Evolutionary conservation across 2,113 vertebrate species (phyloP).

Genomic region (Larimichthys polyactis): DNA sequence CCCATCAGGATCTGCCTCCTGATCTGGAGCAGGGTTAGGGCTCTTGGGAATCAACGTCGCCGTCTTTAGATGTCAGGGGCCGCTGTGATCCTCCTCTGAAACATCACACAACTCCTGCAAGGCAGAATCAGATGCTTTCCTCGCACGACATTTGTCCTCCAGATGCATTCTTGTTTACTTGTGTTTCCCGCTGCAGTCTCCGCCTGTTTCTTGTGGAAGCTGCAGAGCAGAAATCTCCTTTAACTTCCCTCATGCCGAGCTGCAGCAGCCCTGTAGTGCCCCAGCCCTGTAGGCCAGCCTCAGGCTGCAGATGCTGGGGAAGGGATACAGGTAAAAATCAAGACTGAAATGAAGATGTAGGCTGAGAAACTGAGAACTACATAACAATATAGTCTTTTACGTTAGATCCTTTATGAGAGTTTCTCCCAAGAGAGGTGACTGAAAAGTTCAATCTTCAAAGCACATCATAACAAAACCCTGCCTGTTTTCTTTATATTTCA

Average conservation of each 20-base stretch:
- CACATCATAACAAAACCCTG: conserved; percentile 6
- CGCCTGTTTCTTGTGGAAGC: conserved; percentile 12
- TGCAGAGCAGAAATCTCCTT: conserved; percentile 18
- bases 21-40: conserved; percentile 33
- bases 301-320: conserved; percentile 7
- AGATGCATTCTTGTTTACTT: conserved; percentile 48
- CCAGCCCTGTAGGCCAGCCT: conserved; percentile 30
- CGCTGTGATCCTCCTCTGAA: conserved; percentile 45
- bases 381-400: neutral
- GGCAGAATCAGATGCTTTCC: conserved; percentile 33
- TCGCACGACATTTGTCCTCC: conserved; percentile 44
- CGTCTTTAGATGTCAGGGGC: conserved; percentile 55
- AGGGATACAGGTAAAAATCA: neutral
- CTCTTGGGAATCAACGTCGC: conserved; percentile 37
- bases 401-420: neutral
- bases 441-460: conserved; percentile 22
- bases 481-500: conserved; percentile 25
- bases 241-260: neutral
- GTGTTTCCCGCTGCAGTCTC: conserved; percentile 20
- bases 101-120: conserved; percentile 47
- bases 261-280: conserved; percentile 2
- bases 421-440: neutral
- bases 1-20: conserved; percentile 23
- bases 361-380: neutral
- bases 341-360: neutral